phyloP scores from a whole-genome alignment of 2,797 vertebrate species.

The Urocyon cinereoargenteus region DNA sequence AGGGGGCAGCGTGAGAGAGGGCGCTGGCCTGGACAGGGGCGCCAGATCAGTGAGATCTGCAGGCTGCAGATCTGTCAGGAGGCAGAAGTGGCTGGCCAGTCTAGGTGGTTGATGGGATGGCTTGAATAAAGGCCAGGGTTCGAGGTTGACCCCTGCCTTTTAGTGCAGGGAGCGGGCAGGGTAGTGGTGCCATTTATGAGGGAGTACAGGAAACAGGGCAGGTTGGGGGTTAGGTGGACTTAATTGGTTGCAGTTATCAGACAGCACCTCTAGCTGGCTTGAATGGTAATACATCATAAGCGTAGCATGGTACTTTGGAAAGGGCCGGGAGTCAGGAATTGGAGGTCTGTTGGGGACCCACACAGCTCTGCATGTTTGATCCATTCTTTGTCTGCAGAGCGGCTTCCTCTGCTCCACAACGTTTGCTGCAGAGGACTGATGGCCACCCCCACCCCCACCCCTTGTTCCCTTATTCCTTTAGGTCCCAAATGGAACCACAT shows the following conservation, averaged over 20 bases:
- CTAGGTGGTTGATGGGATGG: not conserved
- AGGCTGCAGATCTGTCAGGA: not conserved
- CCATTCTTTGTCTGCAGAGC: not conserved
- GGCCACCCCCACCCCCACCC: not conserved
- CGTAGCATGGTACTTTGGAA: not conserved
- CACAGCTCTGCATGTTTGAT: not conserved
- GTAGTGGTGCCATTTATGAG: not conserved
- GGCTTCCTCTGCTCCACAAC: not conserved
- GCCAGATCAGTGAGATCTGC: not conserved
- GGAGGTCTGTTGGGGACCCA: not conserved
- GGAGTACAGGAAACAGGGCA: not conserved
- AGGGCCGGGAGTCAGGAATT: not conserved
- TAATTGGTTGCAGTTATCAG: not conserved
- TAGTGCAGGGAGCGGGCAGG: not conserved
- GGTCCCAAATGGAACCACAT: not conserved
- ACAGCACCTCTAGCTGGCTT: not conserved
- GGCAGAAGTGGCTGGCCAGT: not conserved
- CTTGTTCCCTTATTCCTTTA: constrained; percentile 7
- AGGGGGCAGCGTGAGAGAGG: not conserved
- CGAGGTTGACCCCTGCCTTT: not conserved
- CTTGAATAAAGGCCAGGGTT: not conserved
- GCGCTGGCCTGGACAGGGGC: not conserved
- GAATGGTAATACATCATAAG: not conserved
- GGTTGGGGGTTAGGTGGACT: not conserved
- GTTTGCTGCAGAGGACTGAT: not conserved